Evolutionary conservation across 1,140 invertebrate genomes (phyloP).

Genomic region (Pogonomyrmex californicus): DNA sequence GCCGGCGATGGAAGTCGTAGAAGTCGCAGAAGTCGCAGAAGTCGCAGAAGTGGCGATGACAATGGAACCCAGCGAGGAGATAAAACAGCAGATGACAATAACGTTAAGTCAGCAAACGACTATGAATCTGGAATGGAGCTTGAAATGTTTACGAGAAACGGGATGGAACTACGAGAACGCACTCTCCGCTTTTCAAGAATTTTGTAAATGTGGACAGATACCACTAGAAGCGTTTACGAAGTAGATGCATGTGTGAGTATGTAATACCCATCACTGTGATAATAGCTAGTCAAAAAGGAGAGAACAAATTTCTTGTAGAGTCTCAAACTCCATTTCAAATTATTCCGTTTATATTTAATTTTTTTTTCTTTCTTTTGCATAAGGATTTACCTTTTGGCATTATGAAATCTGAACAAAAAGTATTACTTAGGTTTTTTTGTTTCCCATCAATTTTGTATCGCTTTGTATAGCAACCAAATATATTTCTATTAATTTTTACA

Average conservation of each 20-base stretch:
- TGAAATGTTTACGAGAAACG: constrained; percentile 94
- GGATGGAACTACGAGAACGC: constrained; percentile 94
- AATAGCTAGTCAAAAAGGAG: constrained; percentile 10
- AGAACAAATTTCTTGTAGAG: neutral
- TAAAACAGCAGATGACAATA: constrained; percentile 91
- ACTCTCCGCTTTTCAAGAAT: constrained; percentile 91
- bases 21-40: constrained; percentile 64
- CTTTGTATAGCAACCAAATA: too few relatives aligned
- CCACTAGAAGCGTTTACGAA: constrained; percentile 93
- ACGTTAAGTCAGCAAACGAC: constrained; percentile 91
- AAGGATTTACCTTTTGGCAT: too few relatives aligned
- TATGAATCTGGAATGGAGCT: too few relatives aligned
- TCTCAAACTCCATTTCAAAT: neutral
- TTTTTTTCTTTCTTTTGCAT: constrained; percentile 2
- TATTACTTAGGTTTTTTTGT: neutral
- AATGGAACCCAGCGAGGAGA: constrained; percentile 84
- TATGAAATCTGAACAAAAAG: neutral
- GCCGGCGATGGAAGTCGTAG: constrained; percentile 55
- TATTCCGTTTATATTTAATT: neutral
- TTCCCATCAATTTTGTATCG: neutral
- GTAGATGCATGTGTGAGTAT: constrained; percentile 81
- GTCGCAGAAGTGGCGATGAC: constrained; percentile 6
- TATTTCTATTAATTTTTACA: too few relatives aligned
- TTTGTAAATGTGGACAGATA: constrained; percentile 92
- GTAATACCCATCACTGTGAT: constrained; percentile 18